phyloP scores from a whole-genome alignment of 2,113 vertebrate genomes.

The Neopipo cinnamomea region DNA sequence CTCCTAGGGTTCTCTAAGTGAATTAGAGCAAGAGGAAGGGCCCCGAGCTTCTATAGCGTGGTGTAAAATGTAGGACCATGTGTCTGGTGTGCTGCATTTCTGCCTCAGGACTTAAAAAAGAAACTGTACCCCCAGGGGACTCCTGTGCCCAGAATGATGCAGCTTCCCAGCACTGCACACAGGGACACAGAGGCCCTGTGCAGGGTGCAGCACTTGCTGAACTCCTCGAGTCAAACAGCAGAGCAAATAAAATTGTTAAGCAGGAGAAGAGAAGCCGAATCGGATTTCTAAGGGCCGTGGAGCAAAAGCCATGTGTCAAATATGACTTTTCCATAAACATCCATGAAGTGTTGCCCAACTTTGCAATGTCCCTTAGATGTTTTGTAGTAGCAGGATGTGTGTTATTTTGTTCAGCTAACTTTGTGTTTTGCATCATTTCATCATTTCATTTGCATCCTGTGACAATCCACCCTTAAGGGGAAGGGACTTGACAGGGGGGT shows the following conservation, averaged over 20 bases:
- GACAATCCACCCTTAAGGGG: neutral
- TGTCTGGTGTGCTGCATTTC: neutral
- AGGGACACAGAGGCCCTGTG: neutral
- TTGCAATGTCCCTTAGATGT: accelerated
- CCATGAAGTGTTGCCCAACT: neutral
- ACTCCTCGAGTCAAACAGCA: neutral
- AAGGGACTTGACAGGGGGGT: neutral
- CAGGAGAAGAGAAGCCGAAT: neutral
- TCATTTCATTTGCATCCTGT: neutral
- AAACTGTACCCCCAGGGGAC: neutral
- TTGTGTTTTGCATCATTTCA: neutral
- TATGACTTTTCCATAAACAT: neutral
- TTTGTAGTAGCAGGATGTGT: neutral
- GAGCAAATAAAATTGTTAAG: neutral
- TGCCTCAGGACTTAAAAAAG: neutral
- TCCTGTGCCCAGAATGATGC: neutral
- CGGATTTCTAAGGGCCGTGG: neutral
- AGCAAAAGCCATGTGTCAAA: neutral
- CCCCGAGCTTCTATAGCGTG: neutral
- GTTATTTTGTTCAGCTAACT: neutral
- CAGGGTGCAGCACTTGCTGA: neutral
- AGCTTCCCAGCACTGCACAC: neutral
- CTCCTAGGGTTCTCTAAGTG: neutral
- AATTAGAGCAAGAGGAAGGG: neutral
- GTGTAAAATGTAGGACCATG: neutral